Evolutionary conservation across 2,888 invertebrate genomes (phyloP).

Genomic region (Kuschelorhynchus macadamiae): DNA sequence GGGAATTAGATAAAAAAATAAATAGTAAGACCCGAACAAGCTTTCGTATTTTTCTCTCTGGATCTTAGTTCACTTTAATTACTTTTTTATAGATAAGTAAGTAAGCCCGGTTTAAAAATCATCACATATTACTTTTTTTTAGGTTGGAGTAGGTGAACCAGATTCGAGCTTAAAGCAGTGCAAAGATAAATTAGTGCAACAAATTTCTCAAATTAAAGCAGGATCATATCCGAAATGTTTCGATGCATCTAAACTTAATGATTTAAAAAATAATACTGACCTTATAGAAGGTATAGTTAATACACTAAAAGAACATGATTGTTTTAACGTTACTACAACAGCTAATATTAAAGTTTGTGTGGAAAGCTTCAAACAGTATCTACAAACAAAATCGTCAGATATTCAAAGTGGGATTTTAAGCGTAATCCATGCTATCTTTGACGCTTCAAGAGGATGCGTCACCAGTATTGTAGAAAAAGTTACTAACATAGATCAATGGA

Average conservation of each 20-base stretch:
- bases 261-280: slow-evolving; percentile 6
- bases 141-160: background rate
- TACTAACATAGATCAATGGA: slow-evolving; percentile 1
- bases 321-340: background rate
- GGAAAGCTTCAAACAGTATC: background rate
- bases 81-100: no score
- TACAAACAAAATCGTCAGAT: background rate
- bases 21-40: no score
- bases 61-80: no score
- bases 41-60: no score
- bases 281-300: background rate
- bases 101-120: no score
- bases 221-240: slow-evolving; percentile 12
- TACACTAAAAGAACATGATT: background rate
- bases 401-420: background rate
- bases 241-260: slow-evolving; percentile 2
- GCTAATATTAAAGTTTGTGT: slow-evolving; percentile 4
- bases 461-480: background rate
- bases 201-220: background rate
- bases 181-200: background rate
- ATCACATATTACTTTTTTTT: no score
- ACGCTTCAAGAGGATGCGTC: slow-evolving; percentile 8
- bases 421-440: slow-evolving; percentile 1
- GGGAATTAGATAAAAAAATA: no score
- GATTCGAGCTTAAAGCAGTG: background rate